Base-by-base conservation (phyloP, 1,140 invertebrate genomes). In the Grapholita molesta region DNA sequence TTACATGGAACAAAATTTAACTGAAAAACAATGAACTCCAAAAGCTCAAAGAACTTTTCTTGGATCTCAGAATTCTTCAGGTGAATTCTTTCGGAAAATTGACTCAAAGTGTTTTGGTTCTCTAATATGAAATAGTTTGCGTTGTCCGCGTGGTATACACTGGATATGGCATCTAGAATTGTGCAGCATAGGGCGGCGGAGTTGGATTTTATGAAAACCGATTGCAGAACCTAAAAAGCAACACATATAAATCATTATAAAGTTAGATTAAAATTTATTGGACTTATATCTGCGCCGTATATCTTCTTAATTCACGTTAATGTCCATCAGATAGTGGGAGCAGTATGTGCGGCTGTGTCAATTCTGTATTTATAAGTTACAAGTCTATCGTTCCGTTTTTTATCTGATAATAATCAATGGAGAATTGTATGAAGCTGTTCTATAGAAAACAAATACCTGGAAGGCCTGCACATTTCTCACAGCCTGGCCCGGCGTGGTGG, bases 71-170 rank as follows among this genome's bases (percentile, higher is more conserved):
- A 92, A 70, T 96, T 96, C 92, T 99, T 99, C 2, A 95, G 88
- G 78, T 99, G 95, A 75, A 99, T 98, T 83, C 97, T 97, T 84
- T 99, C 99, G 1, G 97, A 97, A 92, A 99, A 99, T 88, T 98
- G 97, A 76, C 97, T 97, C 7, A 99, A 92, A 3, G 98, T 99
- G 84, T 98, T 97, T 89, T 99, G 97, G 76, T 97, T 96, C 90
- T 99, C 99, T 0, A 99, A 93, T 79, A 99, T 99, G 86, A 99
- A 99, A 91, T 99, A 99, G 92, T 99, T 99, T 15, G 98, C 97
- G 88, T 98, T 97, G 89, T 99, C 99, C 21, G 98, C 97, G 88
- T 99, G 97, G 89, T 99, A 99, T 11, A 99, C 96, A 74, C 97
- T 97, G 11, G 96, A 98, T 84, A 99, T 99, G 1, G 98, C 97